Percentiles rank a stretch among this genome's conserved stretches.
phyloP scores from a whole-genome alignment of 2,113 vertebrate genomes.

The Carettochelys insculpta region DNA sequence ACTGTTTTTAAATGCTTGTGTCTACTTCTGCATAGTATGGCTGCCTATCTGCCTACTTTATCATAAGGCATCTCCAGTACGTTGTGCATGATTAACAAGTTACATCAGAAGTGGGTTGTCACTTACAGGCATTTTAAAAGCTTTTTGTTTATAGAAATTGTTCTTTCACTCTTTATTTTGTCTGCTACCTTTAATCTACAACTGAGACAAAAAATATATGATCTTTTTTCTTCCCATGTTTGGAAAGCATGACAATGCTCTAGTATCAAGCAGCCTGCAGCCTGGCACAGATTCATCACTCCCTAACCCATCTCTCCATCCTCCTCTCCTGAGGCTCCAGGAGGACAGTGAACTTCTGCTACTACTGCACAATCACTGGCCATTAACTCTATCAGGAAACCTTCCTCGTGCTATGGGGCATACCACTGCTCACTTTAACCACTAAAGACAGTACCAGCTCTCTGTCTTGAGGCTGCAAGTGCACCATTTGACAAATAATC shows the following conservation, averaged over 20 bases:
- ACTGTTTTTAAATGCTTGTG: not conserved
- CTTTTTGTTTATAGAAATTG: not conserved
- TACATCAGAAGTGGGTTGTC: not conserved
- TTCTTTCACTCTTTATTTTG: slow-evolving; percentile 25
- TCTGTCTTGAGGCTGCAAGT: slow-evolving; percentile 41
- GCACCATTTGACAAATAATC: slow-evolving; percentile 28
- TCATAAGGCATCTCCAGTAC: not conserved
- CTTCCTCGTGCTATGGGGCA: not conserved
- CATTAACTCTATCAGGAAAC: not conserved
- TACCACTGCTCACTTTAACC: not conserved
- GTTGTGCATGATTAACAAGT: not conserved
- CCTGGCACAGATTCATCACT: slow-evolving; percentile 40
- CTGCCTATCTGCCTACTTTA: not conserved
- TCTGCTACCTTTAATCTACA: slow-evolving; percentile 43
- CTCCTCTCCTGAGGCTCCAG: no score
- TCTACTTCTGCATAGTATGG: not conserved
- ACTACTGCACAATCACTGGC: not conserved
- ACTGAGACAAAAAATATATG: not conserved
- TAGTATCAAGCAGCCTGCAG: not conserved
- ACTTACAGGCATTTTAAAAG: slow-evolving; percentile 13
- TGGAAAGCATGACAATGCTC: not conserved
- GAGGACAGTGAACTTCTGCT: slow-evolving; percentile 54
- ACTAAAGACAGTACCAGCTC: slow-evolving; percentile 5
- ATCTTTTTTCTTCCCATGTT: not conserved
- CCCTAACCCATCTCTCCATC: no score